These are phyloP conservation scores for Gymnoscopelus braueri DNA, from an alignment of 2,797 vertebrate genomes.

Conservation along the genomic window DNA sequence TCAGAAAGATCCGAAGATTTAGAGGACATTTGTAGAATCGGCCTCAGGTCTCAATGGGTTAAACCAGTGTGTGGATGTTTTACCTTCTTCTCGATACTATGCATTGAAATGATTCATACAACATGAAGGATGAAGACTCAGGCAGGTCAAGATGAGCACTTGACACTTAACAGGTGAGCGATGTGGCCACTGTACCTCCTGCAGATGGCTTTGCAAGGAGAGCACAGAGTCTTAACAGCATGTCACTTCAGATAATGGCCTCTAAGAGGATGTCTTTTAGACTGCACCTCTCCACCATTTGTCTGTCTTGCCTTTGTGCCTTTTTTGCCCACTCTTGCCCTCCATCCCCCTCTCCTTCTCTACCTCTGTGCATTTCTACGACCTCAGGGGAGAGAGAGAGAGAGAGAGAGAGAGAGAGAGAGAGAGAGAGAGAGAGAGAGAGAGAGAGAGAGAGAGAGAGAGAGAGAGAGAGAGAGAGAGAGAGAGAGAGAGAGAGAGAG, in stretches of 20 bases:
- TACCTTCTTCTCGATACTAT: background rate
- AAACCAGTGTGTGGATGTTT: too few species aligned
- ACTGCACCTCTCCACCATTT: conserved; percentile 12
- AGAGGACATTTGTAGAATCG: too few species aligned
- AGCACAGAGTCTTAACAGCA: conserved; percentile 41
- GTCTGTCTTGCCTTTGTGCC: conserved; percentile 20
- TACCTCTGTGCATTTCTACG: conserved; percentile 45
- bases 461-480: too few species aligned
- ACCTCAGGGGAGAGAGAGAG: conserved; percentile 24
- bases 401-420: too few species aligned
- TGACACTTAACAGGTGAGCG: conserved; percentile 12
- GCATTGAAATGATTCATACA: background rate
- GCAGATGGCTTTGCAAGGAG: conserved; percentile 29
- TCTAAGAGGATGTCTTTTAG: conserved; percentile 36
- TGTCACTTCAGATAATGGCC: conserved; percentile 54
- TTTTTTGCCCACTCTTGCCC: conserved; percentile 29
- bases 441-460: too few species aligned
- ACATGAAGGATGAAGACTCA: conserved; percentile 1
- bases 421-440: too few species aligned
- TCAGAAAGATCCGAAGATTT: too few species aligned
- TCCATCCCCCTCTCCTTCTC: conserved; percentile 20
- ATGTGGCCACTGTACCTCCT: conserved; percentile 23
- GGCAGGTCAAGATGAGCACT: conserved; percentile 11
- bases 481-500: too few species aligned
- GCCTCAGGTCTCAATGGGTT: too few species aligned